Evolutionary conservation across 35 echinoderm and acorn worm genomes (phyloP), one percentile per base, ranked within the genome.

Genomic region (Strongylocentrotus purpuratus): DNA sequence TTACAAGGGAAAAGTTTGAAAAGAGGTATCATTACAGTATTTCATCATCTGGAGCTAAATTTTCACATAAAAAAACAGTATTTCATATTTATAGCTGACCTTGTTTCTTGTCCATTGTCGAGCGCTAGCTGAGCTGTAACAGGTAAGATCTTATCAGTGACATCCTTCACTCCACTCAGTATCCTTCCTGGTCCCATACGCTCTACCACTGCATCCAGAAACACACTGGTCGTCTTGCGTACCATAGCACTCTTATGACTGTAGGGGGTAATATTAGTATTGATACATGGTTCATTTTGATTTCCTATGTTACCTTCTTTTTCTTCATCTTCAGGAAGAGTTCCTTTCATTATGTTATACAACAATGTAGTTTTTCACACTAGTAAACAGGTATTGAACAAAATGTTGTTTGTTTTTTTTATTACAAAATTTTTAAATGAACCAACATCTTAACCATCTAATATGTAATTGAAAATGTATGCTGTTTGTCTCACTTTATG

Each of bases 131-230:
- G 86, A 46, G 97, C 96, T 1, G 95, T 95, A 33, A 96, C 90
- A 25, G 96, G 94, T 92, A 99, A 70, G 15, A 99, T 94, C 90
- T 97, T 97, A 88, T 99, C 98, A 13, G 98, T 99, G 5, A 99
- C 96, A 96, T 99, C 98, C 95, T 99, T 99, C 48, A 99, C 94
- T 22, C 98, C 98, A 95, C 98, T 99, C 2, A 99, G 97, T 17
- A 98, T 47, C 50, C 97, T 92, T 18, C 98, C 98, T 55, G 98
- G 98, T 87, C 98, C 98, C 98, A 99, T 99, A 61, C 87, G 88
- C 5, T 97, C 94, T 33, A 99, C 97, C 11, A 98, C 61, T n/a
- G 90, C 86, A 22, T 95, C 96, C 9, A 99, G 91, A 92, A 97
- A 97, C 94, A 95, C 94, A 11, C 97, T 96, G 17, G 97, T 97